phyloP scores from a whole-genome alignment of 1,140 invertebrate genomes.

The Chrysopa pallens region DNA sequence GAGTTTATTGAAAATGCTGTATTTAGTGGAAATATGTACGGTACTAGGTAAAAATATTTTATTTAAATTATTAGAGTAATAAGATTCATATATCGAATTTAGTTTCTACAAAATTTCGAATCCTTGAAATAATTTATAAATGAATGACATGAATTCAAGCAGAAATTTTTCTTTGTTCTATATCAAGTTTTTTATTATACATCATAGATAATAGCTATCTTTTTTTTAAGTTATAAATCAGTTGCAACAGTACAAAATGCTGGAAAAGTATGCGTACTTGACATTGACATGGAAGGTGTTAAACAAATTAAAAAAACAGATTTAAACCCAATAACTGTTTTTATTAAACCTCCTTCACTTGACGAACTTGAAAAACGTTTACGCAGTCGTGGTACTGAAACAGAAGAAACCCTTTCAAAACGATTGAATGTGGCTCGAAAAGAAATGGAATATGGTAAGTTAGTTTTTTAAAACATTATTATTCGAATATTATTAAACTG shows the following conservation, averaged over 20 bases:
- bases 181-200: too few relatives aligned
- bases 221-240: slow-evolving; percentile 56
- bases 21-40: slow-evolving; percentile 91
- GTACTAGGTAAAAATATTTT: slow-evolving; percentile 61
- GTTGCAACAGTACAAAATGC: slow-evolving; percentile 59
- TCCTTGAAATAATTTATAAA: not conserved
- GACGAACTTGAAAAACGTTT: slow-evolving; percentile 63
- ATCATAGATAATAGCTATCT: too few relatives aligned
- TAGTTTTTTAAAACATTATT: not conserved
- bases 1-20: slow-evolving; percentile 87
- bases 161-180: too few relatives aligned
- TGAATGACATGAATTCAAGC: too few relatives aligned
- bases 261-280: slow-evolving; percentile 84
- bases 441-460: slow-evolving; percentile 71
- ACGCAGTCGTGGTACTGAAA: slow-evolving; percentile 67
- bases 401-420: slow-evolving; percentile 61
- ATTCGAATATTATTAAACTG: not conserved
- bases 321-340: slow-evolving; percentile 71
- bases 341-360: slow-evolving; percentile 84
- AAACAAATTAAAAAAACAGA: slow-evolving; percentile 74
- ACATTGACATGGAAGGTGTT: slow-evolving; percentile 94
- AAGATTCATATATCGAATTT: too few relatives aligned
- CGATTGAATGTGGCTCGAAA: slow-evolving; percentile 51
- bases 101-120: not conserved
- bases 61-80: too few relatives aligned